Conservation (phyloP, 2,888 invertebrate species). For the Glyphotaelius pellucidus region DNA sequence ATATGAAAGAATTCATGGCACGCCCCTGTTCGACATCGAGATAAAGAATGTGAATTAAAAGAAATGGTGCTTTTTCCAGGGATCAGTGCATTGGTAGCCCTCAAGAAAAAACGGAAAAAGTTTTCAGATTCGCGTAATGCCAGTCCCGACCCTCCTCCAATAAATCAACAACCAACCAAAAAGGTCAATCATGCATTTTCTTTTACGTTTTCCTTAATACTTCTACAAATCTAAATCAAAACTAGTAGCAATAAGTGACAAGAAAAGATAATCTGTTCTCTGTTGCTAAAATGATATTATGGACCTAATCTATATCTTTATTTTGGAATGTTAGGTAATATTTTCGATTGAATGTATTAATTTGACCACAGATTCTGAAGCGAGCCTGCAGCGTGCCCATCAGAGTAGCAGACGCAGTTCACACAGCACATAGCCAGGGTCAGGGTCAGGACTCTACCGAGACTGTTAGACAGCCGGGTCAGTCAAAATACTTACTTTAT, state of each 20-base stretch:
- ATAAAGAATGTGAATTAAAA: neutral
- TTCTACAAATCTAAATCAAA: neutral
- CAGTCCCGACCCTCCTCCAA: constrained; percentile 74
- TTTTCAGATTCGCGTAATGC: constrained; percentile 88
- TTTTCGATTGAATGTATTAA: neutral
- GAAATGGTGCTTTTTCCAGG: constrained; percentile 67
- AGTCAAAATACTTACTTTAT: constrained; percentile 50
- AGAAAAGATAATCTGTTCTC: neutral
- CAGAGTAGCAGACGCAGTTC: constrained; percentile 74
- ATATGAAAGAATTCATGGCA: neutral
- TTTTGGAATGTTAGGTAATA: neutral
- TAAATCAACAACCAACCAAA: constrained; percentile 58
- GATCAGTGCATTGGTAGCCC: constrained; percentile 82
- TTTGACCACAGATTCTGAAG: constrained; percentile 76
- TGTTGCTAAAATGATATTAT: neutral
- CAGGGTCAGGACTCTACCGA: constrained; percentile 69
- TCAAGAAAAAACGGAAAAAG: constrained; percentile 89
- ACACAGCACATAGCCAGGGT: constrained; percentile 72
- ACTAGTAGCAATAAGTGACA: neutral
- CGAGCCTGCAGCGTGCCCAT: constrained; percentile 86
- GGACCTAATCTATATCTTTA: neutral
- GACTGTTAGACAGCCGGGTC: constrained; percentile 66
- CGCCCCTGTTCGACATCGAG: neutral
- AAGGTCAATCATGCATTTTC: constrained; percentile 59
- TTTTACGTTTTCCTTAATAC: constrained; percentile 17